These are phyloP conservation scores for Drosophila ficusphila DNA, from an alignment of 1,140 invertebrate genomes.

Conservation along the genomic window DNA sequence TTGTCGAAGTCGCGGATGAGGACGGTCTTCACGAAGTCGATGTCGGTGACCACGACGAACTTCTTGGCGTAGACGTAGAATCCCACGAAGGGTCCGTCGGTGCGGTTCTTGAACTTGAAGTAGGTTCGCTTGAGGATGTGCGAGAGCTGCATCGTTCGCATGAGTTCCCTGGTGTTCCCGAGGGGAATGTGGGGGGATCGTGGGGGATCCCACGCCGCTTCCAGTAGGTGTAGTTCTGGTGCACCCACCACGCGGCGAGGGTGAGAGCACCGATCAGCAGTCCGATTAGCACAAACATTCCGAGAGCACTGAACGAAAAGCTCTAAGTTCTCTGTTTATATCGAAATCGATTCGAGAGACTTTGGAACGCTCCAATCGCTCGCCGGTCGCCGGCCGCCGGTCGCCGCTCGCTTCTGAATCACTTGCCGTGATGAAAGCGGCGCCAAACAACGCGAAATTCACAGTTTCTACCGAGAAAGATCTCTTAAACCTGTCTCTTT, in stretches of 20 bases:
- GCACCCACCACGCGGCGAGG: not conserved
- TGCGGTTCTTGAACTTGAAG: not conserved
- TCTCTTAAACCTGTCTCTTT: not conserved
- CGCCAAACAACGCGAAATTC: not conserved
- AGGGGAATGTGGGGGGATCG: not conserved
- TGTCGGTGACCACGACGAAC: not conserved
- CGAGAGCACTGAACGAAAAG: not conserved
- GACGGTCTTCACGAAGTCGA: not conserved
- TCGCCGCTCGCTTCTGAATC: not conserved
- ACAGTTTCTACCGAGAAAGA: not conserved
- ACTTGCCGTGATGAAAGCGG: not conserved
- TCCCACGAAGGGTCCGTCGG: not conserved
- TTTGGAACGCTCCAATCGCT: not conserved
- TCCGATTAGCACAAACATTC: not conserved
- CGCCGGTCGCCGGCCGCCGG: not conserved
- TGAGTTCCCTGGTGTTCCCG: not conserved
- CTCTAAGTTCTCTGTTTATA: not conserved
- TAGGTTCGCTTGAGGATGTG: not conserved
- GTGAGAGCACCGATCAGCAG: not conserved
- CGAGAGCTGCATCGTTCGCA: not conserved
- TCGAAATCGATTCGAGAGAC: not conserved
- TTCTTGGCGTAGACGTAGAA: not conserved
- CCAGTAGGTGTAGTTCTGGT: not conserved
- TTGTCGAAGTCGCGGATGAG: not conserved
- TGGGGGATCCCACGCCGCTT: not conserved